These are phyloP conservation scores for Brachionus paranguensis DNA, from an alignment of 1,140 invertebrate species.

Conservation along the genomic window DNA sequence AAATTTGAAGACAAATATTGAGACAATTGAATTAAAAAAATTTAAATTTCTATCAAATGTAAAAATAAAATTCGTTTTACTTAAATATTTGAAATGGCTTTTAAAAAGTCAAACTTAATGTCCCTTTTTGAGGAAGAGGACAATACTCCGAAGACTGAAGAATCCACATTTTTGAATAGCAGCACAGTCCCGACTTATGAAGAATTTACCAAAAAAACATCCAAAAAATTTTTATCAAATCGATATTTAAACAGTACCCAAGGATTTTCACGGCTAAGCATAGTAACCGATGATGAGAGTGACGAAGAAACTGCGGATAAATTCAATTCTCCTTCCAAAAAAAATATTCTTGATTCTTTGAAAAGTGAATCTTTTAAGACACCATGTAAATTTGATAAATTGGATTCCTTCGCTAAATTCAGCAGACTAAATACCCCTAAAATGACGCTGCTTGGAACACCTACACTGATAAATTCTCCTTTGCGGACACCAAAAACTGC, in stretches of 20 bases:
- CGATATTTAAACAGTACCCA: background rate
- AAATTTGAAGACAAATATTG: background rate
- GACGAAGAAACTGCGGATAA: background rate
- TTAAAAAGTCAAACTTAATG: background rate
- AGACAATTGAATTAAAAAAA: background rate
- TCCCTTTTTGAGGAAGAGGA: background rate
- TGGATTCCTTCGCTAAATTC: background rate
- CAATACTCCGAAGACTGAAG: background rate
- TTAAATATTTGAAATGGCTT: background rate
- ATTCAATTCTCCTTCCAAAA: background rate
- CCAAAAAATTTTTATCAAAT: background rate
- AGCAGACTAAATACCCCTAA: background rate
- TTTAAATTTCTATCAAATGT: background rate
- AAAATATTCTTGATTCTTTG: background rate
- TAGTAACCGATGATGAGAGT: conserved; percentile 35
- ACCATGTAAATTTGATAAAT: background rate
- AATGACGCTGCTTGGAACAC: background rate
- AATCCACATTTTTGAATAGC: conserved; percentile 31
- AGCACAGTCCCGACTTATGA: conserved; percentile 39
- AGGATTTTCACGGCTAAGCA: background rate
- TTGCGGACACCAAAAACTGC: background rate
- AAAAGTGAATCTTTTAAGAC: background rate
- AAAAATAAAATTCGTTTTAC: background rate
- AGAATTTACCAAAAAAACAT: conserved; percentile 26
- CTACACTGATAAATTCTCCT: background rate